A percentile compares a stretch with the other conserved stretches of the same genome.
Conservation (phyloP, 2,113 vertebrate species). For the Tragelaphus buxtoni region DNA sequence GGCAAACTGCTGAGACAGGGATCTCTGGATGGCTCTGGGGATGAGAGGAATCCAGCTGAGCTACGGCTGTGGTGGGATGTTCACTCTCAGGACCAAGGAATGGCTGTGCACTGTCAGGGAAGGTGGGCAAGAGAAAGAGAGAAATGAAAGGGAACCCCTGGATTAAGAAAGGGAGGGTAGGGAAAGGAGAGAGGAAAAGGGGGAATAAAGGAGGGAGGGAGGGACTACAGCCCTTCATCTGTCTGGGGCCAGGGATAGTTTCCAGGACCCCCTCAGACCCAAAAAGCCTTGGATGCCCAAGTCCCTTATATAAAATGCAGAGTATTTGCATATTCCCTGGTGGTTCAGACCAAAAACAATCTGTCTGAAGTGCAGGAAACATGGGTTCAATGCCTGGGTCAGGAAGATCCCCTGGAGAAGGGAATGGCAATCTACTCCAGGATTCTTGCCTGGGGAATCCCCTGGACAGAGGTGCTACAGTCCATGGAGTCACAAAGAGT, state of each 20-base stretch:
- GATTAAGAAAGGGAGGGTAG: not conserved
- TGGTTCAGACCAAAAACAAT: not conserved
- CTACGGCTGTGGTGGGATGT: not conserved
- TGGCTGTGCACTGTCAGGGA: not conserved
- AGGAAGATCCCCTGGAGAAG: not conserved
- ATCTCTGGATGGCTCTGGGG: not conserved
- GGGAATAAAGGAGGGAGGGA: not conserved
- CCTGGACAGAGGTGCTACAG: not conserved
- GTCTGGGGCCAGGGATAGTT: too few species aligned
- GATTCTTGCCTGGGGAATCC: not conserved
- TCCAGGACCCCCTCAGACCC: not conserved
- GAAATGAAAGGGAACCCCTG: not conserved
- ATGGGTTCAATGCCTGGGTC: not conserved
- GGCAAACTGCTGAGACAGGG: slow-evolving; percentile 13
- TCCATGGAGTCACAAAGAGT: not conserved
- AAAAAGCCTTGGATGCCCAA: not conserved
- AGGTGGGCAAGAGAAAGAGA: not conserved
- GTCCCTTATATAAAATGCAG: not conserved
- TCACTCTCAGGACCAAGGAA: not conserved
- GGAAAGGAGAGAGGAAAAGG: not conserved
- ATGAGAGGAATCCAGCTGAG: not conserved
- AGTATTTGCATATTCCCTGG: not conserved
- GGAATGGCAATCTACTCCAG: not conserved
- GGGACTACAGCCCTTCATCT: not conserved
- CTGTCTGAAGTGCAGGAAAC: not conserved